phyloP scores from a whole-genome alignment of 2,888 invertebrate genomes.

The Hydroisotoma schaefferi region DNA sequence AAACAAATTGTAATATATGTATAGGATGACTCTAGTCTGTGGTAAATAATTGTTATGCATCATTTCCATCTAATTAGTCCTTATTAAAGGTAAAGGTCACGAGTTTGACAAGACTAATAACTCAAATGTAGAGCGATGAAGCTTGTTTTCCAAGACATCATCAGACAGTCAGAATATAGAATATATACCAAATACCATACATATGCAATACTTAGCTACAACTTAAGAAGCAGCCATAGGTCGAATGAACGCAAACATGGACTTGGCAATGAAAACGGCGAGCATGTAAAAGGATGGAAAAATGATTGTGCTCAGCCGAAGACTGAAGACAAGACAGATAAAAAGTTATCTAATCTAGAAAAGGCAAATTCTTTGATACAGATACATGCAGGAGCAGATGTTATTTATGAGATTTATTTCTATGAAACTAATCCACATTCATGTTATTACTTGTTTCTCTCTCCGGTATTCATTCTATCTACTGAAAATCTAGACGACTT shows the following conservation, averaged over 20 bases:
- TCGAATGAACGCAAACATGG: not conserved
- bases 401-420: slow-evolving; percentile 15
- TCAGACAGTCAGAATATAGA: too few species aligned
- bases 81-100: slow-evolving; percentile 44
- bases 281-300: slow-evolving; percentile 4
- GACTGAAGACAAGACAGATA: not conserved
- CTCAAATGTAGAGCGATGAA: slow-evolving; percentile 44
- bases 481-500: slow-evolving; percentile 2
- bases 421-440: slow-evolving; percentile 3
- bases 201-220: too few species aligned
- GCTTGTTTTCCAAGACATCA: slow-evolving; percentile 30
- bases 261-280: not conserved
- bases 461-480: slow-evolving; percentile 2
- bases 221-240: too few species aligned
- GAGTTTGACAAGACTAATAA: slow-evolving; percentile 45
- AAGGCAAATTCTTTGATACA: slow-evolving; percentile 8
- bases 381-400: slow-evolving; percentile 5
- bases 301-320: too few species aligned
- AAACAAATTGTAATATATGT: too few species aligned
- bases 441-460: slow-evolving; percentile 5
- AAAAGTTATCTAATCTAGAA: slow-evolving; percentile 11
- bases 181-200: too few species aligned
- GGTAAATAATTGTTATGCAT: slow-evolving; percentile 44
- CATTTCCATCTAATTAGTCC: slow-evolving; percentile 47
- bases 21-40: too few species aligned